Evolutionary conservation across 2,797 vertebrate genomes (phyloP).

Genomic region (Malacoctenus gilli): DNA sequence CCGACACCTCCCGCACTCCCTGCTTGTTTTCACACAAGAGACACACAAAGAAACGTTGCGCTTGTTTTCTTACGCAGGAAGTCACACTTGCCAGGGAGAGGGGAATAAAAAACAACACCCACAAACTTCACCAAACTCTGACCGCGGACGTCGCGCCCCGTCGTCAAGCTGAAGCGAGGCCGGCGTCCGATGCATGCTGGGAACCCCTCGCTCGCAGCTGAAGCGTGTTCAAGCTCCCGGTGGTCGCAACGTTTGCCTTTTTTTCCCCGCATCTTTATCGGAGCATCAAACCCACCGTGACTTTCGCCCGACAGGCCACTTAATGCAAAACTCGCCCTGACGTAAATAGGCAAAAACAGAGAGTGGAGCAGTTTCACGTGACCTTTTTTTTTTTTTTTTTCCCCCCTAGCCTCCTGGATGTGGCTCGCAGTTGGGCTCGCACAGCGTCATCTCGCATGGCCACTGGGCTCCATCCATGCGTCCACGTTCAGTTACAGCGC

Average conservation of each 20-base stretch:
- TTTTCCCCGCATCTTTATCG: too few relatives aligned
- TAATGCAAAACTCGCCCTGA: background rate
- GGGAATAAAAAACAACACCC: too few relatives aligned
- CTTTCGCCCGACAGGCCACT: background rate
- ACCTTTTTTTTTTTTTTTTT: slow-evolving; percentile 1
- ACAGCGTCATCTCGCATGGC: slow-evolving; percentile 52
- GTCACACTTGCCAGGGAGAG: background rate
- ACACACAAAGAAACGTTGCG: slow-evolving; percentile 37
- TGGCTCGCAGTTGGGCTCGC: slow-evolving; percentile 32
- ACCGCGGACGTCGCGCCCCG: too few relatives aligned
- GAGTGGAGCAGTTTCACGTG: slow-evolving; percentile 14
- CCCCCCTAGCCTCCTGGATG: slow-evolving; percentile 16
- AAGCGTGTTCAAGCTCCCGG: too few relatives aligned
- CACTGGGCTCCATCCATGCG: slow-evolving; percentile 59
- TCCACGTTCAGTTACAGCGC: slow-evolving; percentile 55
- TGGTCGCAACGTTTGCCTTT: too few relatives aligned
- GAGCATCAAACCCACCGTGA: too few relatives aligned
- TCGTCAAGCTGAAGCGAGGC: too few relatives aligned
- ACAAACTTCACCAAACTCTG: background rate
- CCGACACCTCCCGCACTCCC: slow-evolving; percentile 67
- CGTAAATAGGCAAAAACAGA: slow-evolving; percentile 12
- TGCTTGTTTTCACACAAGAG: slow-evolving; percentile 68
- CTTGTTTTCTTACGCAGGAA: slow-evolving; percentile 24
- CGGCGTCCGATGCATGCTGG: too few relatives aligned
- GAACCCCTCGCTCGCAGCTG: too few relatives aligned